Conservation (phyloP, 2,888 invertebrate genomes). For the Megalurothrips usitatus region DNA sequence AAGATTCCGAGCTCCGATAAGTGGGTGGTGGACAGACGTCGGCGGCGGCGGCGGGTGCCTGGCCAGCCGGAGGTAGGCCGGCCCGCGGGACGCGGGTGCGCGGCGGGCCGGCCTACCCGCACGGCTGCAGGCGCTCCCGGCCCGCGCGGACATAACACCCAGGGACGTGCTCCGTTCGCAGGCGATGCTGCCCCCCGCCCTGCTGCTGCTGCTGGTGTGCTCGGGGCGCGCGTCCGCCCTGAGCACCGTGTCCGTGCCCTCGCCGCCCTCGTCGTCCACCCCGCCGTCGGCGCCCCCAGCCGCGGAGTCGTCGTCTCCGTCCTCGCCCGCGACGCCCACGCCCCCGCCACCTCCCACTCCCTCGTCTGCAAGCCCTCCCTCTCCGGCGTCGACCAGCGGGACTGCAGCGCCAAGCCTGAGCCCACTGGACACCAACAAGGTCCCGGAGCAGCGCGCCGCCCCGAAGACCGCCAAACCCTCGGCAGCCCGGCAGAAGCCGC, state of each 20-base stretch:
- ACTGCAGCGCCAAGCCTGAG: not conserved
- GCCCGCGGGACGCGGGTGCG: not conserved
- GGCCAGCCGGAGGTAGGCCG: not conserved
- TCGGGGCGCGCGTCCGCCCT: not conserved
- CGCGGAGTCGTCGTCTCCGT: not conserved
- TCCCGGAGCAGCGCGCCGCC: not conserved
- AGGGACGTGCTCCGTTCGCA: not conserved
- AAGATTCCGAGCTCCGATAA: not conserved
- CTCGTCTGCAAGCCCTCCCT: not conserved
- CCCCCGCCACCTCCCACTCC: not conserved
- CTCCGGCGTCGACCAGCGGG: not conserved
- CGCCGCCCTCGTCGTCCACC: not conserved
- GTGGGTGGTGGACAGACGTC: too few species aligned
- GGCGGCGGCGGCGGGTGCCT: not conserved
- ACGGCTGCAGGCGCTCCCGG: not conserved
- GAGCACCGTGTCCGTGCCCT: not conserved
- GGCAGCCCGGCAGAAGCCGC: slow-evolving; percentile 45
- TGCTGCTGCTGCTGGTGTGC: not conserved
- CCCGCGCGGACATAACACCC: not conserved
- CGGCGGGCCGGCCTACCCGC: not conserved
- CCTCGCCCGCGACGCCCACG: not conserved
- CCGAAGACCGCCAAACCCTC: not conserved
- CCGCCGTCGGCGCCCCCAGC: not conserved
- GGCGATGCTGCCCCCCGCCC: not conserved
- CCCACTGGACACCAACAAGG: not conserved